Conservation (phyloP, 1,140 invertebrate genomes). For the Ctenoplectra terminalis region DNA sequence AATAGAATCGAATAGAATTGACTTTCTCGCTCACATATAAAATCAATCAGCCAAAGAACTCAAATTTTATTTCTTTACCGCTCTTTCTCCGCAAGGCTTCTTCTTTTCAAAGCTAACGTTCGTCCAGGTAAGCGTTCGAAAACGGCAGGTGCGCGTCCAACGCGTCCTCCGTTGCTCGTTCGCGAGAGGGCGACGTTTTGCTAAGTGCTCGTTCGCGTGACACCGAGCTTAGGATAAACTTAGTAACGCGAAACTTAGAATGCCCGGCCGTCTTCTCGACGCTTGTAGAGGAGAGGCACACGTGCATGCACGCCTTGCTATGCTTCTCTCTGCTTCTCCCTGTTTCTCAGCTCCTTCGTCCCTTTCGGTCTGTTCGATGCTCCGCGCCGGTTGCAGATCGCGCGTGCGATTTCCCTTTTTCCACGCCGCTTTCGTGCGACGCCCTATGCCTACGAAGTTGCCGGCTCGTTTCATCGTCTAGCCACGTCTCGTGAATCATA, state of each 20-base stretch:
- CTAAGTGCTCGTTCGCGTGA: conserved; percentile 64
- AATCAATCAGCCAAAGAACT: neutral
- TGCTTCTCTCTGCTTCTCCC: neutral
- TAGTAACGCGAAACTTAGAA: conserved; percentile 67
- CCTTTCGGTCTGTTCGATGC: conserved; percentile 1
- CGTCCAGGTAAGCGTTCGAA: neutral
- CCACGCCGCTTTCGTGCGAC: conserved; percentile 46
- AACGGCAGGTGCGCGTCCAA: conserved; percentile 76
- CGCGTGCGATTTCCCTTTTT: conserved; percentile 54
- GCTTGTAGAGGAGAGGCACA: neutral
- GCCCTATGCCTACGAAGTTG: conserved; percentile 35
- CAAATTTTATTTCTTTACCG: neutral
- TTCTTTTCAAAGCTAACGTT: neutral
- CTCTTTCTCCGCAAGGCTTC: neutral
- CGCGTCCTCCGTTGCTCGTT: conserved; percentile 61
- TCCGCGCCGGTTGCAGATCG: conserved; percentile 36
- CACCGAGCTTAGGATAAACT: conserved; percentile 70
- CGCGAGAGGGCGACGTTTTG: conserved; percentile 54
- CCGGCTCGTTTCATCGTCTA: conserved; percentile 21
- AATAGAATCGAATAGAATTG: neutral
- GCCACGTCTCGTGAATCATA: conserved; percentile 34
- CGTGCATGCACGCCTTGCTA: conserved; percentile 36
- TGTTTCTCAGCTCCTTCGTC: conserved; percentile 3
- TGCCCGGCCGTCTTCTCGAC: conserved; percentile 20
- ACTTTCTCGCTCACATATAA: no score